Base-by-base conservation (phyloP, 2,888 invertebrate species). In the Didymodactylos carnosus region DNA sequence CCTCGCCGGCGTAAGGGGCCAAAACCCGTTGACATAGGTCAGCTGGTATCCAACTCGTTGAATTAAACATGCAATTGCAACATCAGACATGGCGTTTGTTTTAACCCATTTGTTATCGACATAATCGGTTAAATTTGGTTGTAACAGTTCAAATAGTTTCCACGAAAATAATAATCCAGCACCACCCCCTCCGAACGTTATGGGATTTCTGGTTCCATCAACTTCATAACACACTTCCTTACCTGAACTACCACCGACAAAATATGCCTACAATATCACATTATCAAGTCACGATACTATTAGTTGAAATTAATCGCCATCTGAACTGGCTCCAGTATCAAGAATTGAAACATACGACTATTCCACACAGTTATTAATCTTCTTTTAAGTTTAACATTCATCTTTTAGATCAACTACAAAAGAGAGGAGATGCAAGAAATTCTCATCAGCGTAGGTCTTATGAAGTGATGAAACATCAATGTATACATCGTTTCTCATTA, bases 181-280 rank as follows among this genome's bases (percentile, higher is more conserved):
- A 43, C 43, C 43, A 43, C 43, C 43, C n/a, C 19, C 19, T 43
- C 19, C 19, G 8, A 43, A 43, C n/a, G 19, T n/a, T n/a, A 0
- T n/a, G 3, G 16, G 19, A 6, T n/a, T n/a, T n/a, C n/a, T 43
- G 5, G 19, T 16, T 43, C 43, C 43, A 11, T 6, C 6, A 43
- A 16, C 19, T 11, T 0, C 1, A 43, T 14, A 0, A 4, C 13
- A n/a, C n/a, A n/a, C n/a, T n/a, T n/a, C n/a, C n/a, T n/a, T n/a
- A 0, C 43, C 43, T n/a, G 19, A 43, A 19, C n/a, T 16, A 43
- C 43, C 43, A 43, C 43, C 43, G 7, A 43, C n/a, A 7, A 10
- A 13, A 43, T 11, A 11, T n/a, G 43, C n/a, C n/a, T n/a, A n/a
- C n/a, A n/a, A n/a, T n/a, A n/a, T n/a, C n/a, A n/a, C n/a, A n/a